Base-by-base conservation (phyloP, 2,888 invertebrate genomes). In the Lymantria dispar region DNA sequence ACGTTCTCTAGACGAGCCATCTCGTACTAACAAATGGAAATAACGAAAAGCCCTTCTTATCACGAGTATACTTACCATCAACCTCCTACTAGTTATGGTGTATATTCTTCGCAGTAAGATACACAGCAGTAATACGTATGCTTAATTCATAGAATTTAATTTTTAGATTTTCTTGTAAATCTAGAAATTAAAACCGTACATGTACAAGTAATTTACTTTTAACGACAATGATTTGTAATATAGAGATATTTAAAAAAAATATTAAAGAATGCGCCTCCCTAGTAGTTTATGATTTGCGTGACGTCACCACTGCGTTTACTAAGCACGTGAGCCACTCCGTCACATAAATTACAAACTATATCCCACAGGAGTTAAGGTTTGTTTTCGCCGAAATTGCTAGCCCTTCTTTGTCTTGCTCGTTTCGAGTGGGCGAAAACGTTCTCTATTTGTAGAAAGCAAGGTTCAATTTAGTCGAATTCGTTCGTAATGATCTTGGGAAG, bases 271-370 rank as follows among this genome's bases (percentile, higher is more conserved):
- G 63, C 46, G 52, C 64, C 59, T 64, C 66, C 69, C 69, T 37
- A 59, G 54, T 70, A 62, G 65, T 73, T 79, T 76, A 70, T 73
- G 67, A 75, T 58, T 60, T 62, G 57, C 44, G 76, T 85, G 86
- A 88, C 84, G 86, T 87, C 86, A 88, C 74, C 70, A 66, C 70
- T 83, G 81, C 84, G 83, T 83, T 85, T 82, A 77, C 82, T 60
- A 72, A 83, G 79, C 88, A 86, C 86, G 88, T 86, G 86, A 89
- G 76, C 76, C 80, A 77, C 73, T 74, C 70, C 75, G 79, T 74
- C 78, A 78, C 80, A 86, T 87, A 88, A 87, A 89, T 87, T 87
- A 86, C 83, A 76, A 85, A 84, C 90, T 87, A 87, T 90, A 89
- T 85, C 87, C 82, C 87, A 70, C 79, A 84, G 76, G 81, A 83